These are phyloP conservation scores for Lampris incognitus DNA, from an alignment of 2,113 vertebrate species.

Conservation along the genomic window DNA sequence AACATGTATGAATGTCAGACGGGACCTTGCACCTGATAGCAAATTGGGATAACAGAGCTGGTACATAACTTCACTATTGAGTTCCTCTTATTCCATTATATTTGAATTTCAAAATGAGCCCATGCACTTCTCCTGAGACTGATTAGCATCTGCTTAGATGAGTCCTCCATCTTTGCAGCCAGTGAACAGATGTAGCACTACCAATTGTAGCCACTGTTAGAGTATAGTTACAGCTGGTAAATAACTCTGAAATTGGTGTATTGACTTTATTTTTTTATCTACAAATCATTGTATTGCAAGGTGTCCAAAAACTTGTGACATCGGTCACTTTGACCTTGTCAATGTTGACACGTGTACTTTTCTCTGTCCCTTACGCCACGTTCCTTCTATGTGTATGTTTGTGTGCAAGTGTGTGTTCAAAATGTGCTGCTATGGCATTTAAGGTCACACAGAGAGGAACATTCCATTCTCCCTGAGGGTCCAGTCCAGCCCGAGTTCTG, in stretches of 20 bases:
- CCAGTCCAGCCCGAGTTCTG: constrained; percentile 18
- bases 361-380: not conserved
- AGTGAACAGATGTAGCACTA: not conserved
- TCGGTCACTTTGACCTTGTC: not conserved
- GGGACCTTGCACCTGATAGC: too few relatives aligned
- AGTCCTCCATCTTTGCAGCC: not conserved
- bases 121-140: not conserved
- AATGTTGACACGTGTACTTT: constrained; percentile 10
- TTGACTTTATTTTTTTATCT: too few relatives aligned
- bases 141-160: not conserved
- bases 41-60: not conserved
- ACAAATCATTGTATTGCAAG: too few relatives aligned
- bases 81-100: not conserved
- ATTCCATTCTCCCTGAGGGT: constrained; percentile 62
- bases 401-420: constrained; percentile 1
- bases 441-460: constrained; percentile 51
- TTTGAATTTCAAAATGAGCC: not conserved
- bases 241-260: too few relatives aligned
- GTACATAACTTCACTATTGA: not conserved
- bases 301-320: not conserved
- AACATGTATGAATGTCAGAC: too few relatives aligned
- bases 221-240: too few relatives aligned
- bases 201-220: not conserved
- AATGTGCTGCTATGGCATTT: constrained; percentile 37
- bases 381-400: not conserved